phyloP scores from a whole-genome alignment of 2,797 vertebrate genomes.

The Heliangelus exortis region DNA sequence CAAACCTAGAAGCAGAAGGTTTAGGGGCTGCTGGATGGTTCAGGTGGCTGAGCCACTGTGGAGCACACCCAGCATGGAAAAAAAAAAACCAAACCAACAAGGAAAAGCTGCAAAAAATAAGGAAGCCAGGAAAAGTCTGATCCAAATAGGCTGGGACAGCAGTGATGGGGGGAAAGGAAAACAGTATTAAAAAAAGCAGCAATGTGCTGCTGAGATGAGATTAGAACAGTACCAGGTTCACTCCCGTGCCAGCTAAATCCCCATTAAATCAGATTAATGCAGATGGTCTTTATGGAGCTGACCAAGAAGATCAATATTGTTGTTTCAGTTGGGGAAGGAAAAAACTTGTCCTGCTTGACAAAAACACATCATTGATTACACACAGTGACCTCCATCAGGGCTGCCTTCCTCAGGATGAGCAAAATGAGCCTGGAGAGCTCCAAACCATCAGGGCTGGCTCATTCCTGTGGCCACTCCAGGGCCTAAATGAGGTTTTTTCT shows the following conservation, averaged over 20 bases:
- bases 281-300: conserved; percentile 75
- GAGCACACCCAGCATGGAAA: background rate
- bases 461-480: rapidly evolving
- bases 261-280: conserved; percentile 77
- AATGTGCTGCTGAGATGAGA: conserved; percentile 65
- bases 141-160: conserved; percentile 17
- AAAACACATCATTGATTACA: conserved; percentile 40
- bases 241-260: conserved; percentile 68
- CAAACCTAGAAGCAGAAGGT: background rate
- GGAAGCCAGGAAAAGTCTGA: background rate
- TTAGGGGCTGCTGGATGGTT: background rate
- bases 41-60: background rate
- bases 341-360: conserved; percentile 52
- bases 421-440: background rate
- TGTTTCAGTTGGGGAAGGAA: conserved; percentile 51
- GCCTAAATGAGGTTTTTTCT: background rate
- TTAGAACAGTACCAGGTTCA: conserved; percentile 67
- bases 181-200: conserved; percentile 49
- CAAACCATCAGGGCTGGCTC: background rate
- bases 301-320: conserved; percentile 76
- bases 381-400: background rate
- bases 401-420: conserved; percentile 20
- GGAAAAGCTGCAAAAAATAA: background rate
- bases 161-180: background rate
- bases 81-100: background rate